A percentile compares a stretch with the other conserved stretches of the same genome.
Evolutionary conservation across 1,140 invertebrate species (phyloP).

Genomic region (Panagrolaimus sp.): DNA sequence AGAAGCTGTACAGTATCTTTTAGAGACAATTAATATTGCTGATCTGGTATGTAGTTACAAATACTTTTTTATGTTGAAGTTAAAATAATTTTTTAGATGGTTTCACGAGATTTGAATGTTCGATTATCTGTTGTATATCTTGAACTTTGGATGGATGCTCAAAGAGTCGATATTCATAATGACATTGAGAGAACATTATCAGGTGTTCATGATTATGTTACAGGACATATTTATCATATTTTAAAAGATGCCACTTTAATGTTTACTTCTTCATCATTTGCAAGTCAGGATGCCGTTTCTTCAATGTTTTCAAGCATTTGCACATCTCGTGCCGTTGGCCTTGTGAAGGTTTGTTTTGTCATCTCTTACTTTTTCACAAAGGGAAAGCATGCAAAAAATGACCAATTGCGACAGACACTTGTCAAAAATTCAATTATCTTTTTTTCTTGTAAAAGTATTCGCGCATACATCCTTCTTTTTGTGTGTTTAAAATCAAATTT

Average conservation of each 20-base stretch:
- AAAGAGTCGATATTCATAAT: constrained; percentile 47
- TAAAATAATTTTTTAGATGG: constrained; percentile 43
- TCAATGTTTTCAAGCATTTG: constrained; percentile 50
- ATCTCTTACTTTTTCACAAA: neutral
- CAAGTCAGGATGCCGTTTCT: constrained; percentile 46
- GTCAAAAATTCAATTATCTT: constrained; percentile 13
- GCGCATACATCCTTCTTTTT: neutral
- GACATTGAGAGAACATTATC: constrained; percentile 49
- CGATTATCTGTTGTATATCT: constrained; percentile 54
- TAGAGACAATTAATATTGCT: constrained; percentile 56
- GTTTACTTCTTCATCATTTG: constrained; percentile 50
- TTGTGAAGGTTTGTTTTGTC: constrained; percentile 47
- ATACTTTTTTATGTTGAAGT: constrained; percentile 12
- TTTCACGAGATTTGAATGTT: constrained; percentile 52
- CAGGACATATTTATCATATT: constrained; percentile 54
- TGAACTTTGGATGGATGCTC: constrained; percentile 52
- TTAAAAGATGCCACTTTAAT: constrained; percentile 53
- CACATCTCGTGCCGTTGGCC: constrained; percentile 48
- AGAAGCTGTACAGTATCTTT: constrained; percentile 48
- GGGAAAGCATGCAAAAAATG: neutral
- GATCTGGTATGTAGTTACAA: constrained; percentile 42
- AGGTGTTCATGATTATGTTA: constrained; percentile 52
- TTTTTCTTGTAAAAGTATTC: neutral
- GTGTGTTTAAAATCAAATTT: too few relatives aligned
- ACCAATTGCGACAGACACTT: neutral